phyloP scores from a whole-genome alignment of 2,888 invertebrate genomes.

The Lobophora halterata region DNA sequence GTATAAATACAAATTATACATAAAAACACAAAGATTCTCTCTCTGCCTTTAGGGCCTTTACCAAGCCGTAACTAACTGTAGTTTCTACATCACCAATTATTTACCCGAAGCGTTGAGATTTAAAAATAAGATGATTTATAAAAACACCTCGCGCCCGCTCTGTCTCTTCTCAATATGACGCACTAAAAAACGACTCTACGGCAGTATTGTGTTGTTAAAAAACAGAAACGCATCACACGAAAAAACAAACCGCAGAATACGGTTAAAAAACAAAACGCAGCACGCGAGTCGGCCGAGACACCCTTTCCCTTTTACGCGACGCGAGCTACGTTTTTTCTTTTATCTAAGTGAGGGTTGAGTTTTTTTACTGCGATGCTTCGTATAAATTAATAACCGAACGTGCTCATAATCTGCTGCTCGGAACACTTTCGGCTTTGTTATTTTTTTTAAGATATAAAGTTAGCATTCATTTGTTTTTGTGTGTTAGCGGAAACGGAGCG shows the following conservation, averaged over 20 bases:
- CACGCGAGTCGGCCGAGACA: slow-evolving; percentile 73
- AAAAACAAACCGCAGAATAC: slow-evolving; percentile 78
- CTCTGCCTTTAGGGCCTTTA: too few species aligned
- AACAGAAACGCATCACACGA: slow-evolving; percentile 71
- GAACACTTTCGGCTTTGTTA: slow-evolving; percentile 79
- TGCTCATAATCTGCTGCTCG: slow-evolving; percentile 76
- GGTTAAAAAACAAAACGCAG: slow-evolving; percentile 77
- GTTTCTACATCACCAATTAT: slow-evolving; percentile 63
- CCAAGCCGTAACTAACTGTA: slow-evolving; percentile 71
- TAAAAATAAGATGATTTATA: slow-evolving; percentile 68
- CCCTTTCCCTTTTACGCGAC: slow-evolving; percentile 79
- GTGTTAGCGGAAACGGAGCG: slow-evolving; percentile 64
- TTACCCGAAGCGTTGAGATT: slow-evolving; percentile 65
- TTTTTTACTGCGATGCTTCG: slow-evolving; percentile 73
- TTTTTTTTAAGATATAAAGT: slow-evolving; percentile 56
- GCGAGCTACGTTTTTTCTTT: slow-evolving; percentile 73
- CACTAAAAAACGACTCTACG: slow-evolving; percentile 71
- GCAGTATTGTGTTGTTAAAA: slow-evolving; percentile 78
- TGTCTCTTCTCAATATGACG: slow-evolving; percentile 72
- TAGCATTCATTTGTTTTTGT: slow-evolving; percentile 77
- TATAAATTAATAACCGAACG: slow-evolving; percentile 81
- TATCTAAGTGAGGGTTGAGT: slow-evolving; percentile 72
- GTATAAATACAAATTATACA: slow-evolving; percentile 55
- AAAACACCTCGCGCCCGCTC: slow-evolving; percentile 63
- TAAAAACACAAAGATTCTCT: slow-evolving; percentile 61